Conservation (phyloP, 2,113 vertebrate genomes). For the Gymnobelideus leadbeateri region DNA sequence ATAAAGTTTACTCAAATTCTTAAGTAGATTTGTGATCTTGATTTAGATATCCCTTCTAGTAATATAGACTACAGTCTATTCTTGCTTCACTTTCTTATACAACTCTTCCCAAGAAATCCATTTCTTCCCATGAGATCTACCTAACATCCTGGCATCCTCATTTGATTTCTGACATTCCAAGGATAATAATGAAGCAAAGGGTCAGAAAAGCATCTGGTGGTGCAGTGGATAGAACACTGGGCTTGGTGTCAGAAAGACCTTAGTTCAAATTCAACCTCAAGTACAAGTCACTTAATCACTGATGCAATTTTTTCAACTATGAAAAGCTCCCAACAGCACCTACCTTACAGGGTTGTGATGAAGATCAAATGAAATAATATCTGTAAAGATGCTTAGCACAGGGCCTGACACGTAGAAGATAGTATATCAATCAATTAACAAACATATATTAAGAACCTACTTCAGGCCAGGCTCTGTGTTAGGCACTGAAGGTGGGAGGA, state of each 20-base stretch:
- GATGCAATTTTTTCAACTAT: not conserved
- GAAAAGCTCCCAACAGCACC: not conserved
- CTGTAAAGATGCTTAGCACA: no score
- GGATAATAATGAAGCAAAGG: not conserved
- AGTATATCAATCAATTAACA: no score
- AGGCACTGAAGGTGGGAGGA: not conserved
- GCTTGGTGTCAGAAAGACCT: not conserved
- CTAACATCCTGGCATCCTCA: not conserved
- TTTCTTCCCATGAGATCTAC: not conserved
- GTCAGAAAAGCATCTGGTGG: not conserved
- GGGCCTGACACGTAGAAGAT: no score
- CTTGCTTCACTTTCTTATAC: not conserved
- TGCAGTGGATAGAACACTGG: not conserved
- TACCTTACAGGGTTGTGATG: no score
- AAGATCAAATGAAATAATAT: no score
- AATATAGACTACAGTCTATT: not conserved
- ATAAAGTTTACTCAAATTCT: not conserved
- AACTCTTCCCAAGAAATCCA: not conserved
- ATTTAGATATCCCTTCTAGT: not conserved
- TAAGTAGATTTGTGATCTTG: not conserved
- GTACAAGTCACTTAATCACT: not conserved
- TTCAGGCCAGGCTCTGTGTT: not conserved
- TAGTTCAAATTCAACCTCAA: not conserved
- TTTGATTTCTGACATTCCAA: not conserved
- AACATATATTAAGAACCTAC: not conserved